These are phyloP conservation scores for Sicus ferrugineus DNA, from an alignment of 2,888 invertebrate species.

Conservation along the genomic window DNA sequence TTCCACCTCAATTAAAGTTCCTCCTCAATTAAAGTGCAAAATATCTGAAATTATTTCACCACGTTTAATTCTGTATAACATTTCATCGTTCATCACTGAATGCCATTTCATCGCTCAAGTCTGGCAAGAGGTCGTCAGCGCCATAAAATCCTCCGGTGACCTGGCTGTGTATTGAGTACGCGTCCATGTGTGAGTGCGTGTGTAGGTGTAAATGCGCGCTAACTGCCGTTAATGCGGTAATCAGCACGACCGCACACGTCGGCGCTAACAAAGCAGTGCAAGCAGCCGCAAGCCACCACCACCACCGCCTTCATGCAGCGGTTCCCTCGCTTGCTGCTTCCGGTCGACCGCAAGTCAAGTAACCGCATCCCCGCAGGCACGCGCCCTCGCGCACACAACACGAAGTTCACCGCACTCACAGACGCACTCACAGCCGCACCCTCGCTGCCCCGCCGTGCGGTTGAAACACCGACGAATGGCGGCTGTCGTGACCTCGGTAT, in stretches of 20 bases:
- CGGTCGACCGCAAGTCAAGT: not conserved
- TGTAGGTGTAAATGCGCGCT: not conserved
- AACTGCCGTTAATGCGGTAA: not conserved
- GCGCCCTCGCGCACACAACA: not conserved
- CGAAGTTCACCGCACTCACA: not conserved
- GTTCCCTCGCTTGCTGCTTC: not conserved
- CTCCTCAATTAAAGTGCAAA: no score
- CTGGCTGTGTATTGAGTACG: constrained; percentile 28
- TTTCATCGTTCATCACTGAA: no score
- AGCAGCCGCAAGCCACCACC: not conserved
- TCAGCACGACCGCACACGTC: not conserved
- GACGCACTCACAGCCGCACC: no score
- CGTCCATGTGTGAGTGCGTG: constrained; percentile 14
- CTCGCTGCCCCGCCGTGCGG: not conserved
- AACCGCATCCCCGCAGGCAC: constrained; percentile 7
- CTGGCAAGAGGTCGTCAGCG: constrained; percentile 22
- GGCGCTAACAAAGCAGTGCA: not conserved
- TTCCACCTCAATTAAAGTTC: no score
- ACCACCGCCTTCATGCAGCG: not conserved
- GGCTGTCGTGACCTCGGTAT: not conserved
- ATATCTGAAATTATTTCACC: no score
- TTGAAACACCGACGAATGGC: not conserved
- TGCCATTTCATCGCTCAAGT: constrained; percentile 12
- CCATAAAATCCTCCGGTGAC: constrained; percentile 40
- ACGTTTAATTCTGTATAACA: no score